Percentiles rank a stretch among this genome's conserved stretches.
Evolutionary conservation across 2,888 invertebrate species (phyloP).

Genomic region (Crepidodera aurea): DNA sequence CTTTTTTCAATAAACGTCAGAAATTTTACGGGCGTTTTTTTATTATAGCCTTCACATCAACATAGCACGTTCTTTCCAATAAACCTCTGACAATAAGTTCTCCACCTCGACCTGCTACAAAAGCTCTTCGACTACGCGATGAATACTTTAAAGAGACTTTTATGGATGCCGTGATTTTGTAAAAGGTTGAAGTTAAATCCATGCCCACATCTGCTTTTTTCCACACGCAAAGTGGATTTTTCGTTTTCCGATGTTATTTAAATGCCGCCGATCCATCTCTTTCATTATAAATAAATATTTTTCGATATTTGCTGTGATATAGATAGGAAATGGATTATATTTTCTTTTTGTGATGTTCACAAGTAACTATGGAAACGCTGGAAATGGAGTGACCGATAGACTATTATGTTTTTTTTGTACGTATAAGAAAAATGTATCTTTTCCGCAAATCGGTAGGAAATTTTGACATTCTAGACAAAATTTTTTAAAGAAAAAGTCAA

Average conservation of each 20-base stretch:
- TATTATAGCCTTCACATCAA: not conserved
- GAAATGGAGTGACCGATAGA: no score
- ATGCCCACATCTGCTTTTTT: conserved; percentile 2
- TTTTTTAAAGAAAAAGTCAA: no score
- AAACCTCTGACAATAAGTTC: conserved; percentile 11
- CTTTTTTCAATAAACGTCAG: conserved; percentile 1
- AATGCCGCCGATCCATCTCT: conserved; percentile 1
- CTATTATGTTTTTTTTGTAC: no score
- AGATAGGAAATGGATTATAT: no score
- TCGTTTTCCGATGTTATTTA: not conserved
- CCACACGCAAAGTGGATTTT: not conserved
- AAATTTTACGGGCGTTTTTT: conserved; percentile 14
- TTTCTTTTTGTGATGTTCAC: no score
- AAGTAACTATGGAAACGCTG: no score
- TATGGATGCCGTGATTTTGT: conserved; percentile 32
- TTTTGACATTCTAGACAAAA: no score
- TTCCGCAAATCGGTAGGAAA: no score
- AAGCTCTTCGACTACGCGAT: conserved; percentile 16
- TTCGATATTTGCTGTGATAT: no score
- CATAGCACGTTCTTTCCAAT: conserved; percentile 8
- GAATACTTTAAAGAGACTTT: conserved; percentile 28
- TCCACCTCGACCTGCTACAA: conserved; percentile 13
- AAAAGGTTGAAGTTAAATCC: conserved; percentile 28
- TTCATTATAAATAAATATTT: no score
- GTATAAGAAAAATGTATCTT: no score